These are phyloP conservation scores for Minunthozetes semirufus DNA, from an alignment of 2,888 invertebrate genomes.

Conservation along the genomic window DNA sequence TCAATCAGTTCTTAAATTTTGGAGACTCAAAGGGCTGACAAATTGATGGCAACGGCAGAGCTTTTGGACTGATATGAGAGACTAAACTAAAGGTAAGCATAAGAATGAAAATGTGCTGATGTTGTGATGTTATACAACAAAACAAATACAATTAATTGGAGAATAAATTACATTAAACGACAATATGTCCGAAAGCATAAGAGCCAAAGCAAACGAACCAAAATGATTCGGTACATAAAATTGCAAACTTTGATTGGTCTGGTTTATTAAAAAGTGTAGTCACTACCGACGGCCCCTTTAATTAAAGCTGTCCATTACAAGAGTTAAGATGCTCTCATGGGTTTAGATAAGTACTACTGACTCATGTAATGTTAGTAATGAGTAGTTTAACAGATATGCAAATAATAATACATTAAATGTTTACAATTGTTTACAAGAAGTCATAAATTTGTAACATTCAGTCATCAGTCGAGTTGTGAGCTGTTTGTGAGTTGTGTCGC, in stretches of 20 bases:
- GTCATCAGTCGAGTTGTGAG: slow-evolving; percentile 3
- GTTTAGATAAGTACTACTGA: neutral
- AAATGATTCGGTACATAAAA: slow-evolving; percentile 29
- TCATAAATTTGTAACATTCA: neutral
- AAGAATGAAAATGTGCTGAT: slow-evolving; percentile 13
- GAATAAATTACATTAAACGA: slow-evolving; percentile 24
- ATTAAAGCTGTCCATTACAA: slow-evolving; percentile 30
- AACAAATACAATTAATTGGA: slow-evolving; percentile 25
- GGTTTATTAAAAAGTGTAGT: neutral
- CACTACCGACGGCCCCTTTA: slow-evolving; percentile 25
- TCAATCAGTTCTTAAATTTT: neutral
- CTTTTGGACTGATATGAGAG: neutral
- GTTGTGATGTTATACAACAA: slow-evolving; percentile 24
- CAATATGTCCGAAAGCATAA: neutral
- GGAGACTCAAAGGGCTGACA: neutral
- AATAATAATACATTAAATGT: slow-evolving; percentile 11
- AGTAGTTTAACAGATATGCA: slow-evolving; percentile 11
- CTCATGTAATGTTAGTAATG: neutral
- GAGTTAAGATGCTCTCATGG: slow-evolving; percentile 27
- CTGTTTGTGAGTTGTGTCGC: neutral
- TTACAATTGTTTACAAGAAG: slow-evolving; percentile 24
- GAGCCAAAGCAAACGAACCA: slow-evolving; percentile 22
- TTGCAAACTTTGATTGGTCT: slow-evolving; percentile 22
- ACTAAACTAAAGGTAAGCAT: too few relatives aligned
- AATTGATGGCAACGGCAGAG: neutral